phyloP scores from a whole-genome alignment of 2,797 vertebrate species.

The Ctenopoma kingsleyae region DNA sequence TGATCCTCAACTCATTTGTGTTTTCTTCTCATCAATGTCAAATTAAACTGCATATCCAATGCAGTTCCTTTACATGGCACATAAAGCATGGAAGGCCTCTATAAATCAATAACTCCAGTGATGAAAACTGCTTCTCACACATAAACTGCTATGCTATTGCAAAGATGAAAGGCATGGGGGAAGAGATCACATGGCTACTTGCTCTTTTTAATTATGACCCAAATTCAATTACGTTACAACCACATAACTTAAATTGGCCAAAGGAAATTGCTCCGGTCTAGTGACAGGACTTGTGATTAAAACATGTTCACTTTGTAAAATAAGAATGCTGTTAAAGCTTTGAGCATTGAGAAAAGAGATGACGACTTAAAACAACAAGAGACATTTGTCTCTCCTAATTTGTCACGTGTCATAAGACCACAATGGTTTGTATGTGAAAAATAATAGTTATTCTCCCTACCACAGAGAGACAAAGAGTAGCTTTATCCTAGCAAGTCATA shows the following conservation, averaged over 20 bases:
- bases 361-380: constrained; percentile 32
- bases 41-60: constrained; percentile 60
- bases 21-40: constrained; percentile 44
- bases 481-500: neutral
- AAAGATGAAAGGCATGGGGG: constrained; percentile 72
- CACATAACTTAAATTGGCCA: constrained; percentile 67
- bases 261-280: constrained; percentile 68
- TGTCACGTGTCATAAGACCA: constrained; percentile 16
- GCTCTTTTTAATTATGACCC: constrained; percentile 82
- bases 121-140: constrained; percentile 60
- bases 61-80: constrained; percentile 49
- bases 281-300: constrained; percentile 76
- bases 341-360: constrained; percentile 17
- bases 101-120: constrained; percentile 51
- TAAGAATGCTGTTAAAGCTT: constrained; percentile 33
- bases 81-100: constrained; percentile 51
- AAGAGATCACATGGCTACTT: constrained; percentile 78
- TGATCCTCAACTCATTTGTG: constrained; percentile 36
- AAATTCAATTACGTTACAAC: constrained; percentile 82
- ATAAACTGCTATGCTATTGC: constrained; percentile 64
- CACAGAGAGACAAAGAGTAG: no score
- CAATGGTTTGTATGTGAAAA: neutral
- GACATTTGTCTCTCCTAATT: constrained; percentile 16
- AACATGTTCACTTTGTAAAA: constrained; percentile 60
- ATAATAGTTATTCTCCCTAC: neutral